Evolutionary conservation across 1,140 invertebrate species (phyloP), one percentile per base, ranked within the genome.

Genomic region (Pomacea maculata): DNA sequence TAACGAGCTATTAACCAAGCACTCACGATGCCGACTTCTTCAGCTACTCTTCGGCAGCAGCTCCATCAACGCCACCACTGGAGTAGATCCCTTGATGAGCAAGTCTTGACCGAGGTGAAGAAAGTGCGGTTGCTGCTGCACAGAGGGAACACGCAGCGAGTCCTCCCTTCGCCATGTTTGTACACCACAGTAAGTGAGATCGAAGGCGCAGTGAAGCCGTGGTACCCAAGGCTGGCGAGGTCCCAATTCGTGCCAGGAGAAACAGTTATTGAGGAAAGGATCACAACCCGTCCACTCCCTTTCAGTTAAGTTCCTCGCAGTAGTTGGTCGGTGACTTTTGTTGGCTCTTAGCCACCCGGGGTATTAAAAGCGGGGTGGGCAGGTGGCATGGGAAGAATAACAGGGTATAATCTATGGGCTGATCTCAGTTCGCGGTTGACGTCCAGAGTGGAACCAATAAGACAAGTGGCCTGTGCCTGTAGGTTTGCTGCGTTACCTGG

Each of bases 311-410:
- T 34, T 78, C 67, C 29, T 70, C 67, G 21, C 67, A 70, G 67
- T 21, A 65, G 77, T 67, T 78, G 45, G 54, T 67, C 52, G 11
- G n/a, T 78, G 65, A 78, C 65, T 78, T 5, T 11, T 76, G 54
- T 67, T 78, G 77, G 77, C 77, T 68, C n/a, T 52, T 25, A 7
- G 77, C 77, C 77, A 78, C 77, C 21, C 21, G 34, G 57, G 25
- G 65, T 54, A 64, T 70, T 70, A 70, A 12, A 25, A 70, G 67
- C 15, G 67, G n/a, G 11, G 6, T 34, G 67, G 12, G 67, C 29
- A 70, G 67, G 67, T 70, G 67, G 67, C 21, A 34, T 12, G 21
- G 67, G 67, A 12, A 25, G 11, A n/a, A 34, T 17, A n/a, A 11
- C 67, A 25, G 14, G 11, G 57, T 78, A 34, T 54, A 25, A 70